phyloP scores from a whole-genome alignment of 2,113 vertebrate genomes.

The Numida meleagris region DNA sequence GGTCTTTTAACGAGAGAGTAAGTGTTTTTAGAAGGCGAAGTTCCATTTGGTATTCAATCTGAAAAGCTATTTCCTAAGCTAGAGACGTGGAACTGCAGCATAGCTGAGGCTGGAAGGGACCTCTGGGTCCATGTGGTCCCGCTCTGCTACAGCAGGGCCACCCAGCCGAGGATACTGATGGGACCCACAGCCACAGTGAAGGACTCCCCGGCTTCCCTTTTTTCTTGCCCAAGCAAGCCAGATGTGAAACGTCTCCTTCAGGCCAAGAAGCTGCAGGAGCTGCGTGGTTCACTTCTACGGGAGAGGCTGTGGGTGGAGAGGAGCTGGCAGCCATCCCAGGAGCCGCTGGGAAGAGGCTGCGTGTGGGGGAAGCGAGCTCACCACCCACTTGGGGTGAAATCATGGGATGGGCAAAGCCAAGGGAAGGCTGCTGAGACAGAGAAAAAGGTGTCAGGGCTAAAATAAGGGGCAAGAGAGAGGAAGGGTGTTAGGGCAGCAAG shows the following conservation, averaged over 20 bases:
- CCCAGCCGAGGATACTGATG: neutral
- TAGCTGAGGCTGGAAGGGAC: neutral
- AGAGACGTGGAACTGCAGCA: too few relatives aligned
- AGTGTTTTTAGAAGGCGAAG: neutral
- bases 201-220: neutral
- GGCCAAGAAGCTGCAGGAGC: constrained; percentile 4
- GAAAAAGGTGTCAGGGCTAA: neutral
- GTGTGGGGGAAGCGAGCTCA: constrained; percentile 4
- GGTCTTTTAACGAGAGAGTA: neutral
- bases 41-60: neutral
- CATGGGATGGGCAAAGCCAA: neutral
- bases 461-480: neutral
- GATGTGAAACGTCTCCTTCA: constrained; percentile 12
- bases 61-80: neutral
- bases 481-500: neutral
- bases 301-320: constrained; percentile 64
- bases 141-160: neutral
- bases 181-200: accelerated
- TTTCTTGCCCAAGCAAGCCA: neutral
- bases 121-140: neutral
- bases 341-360: constrained; percentile 53
- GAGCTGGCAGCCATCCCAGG: constrained; percentile 52
- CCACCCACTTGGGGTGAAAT: constrained; percentile 59
- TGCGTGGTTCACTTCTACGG: neutral
- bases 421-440: constrained; percentile 5